Evolutionary conservation across 2,113 vertebrate genomes (phyloP), one percentile per base, ranked within the genome.

Genomic region (Sapayoa aenigma): DNA sequence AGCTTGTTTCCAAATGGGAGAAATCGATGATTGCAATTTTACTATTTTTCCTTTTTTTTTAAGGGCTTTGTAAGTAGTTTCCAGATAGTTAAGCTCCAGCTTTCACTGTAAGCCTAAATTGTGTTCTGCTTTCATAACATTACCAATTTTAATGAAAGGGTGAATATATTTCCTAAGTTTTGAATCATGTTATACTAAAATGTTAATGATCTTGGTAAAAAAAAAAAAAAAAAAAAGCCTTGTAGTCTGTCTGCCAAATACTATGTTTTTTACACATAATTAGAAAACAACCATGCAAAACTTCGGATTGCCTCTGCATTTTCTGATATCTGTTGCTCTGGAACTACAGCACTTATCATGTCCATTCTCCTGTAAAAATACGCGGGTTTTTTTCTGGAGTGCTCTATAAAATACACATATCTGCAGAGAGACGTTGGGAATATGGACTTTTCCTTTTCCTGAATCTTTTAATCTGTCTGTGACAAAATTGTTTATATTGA

Each of bases 21-120:
- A 90, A 79, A 58, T 78, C 21, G 22, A 69, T 90, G 47, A 55
- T 96, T 72, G 89, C 62, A 95, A 78, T 67, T 95, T 75, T 90
- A 24, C 44, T 4, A 37, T 60, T 28, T 78, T 16, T 7, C 18
- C 22, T 50, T 44, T 28, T 44, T 52, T 62, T 79, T 35, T 49
- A 94, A 96, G 58, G 81, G 77, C 80, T 94, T 94, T 96, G 46
- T 88, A 56, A 91, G 87, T 97, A 89, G 87, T 94, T 97, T 96
- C 68, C 35, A 91, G 65, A 14, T 95, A 92, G 74, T 84, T 94
- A 94, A 83, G 91, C 39, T 94, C 84, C 68, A 66, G 35, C 78
- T 81, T 41, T 94, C 23, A 74, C 69, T 81, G 79, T 72, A 56
- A 56, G 24, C 62, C 22, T 78, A 93, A 83, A 91, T 44, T 90